Percentiles rank a stretch among this genome's conserved stretches.
phyloP scores from a whole-genome alignment of 2,888 invertebrate species.

The Amblyteles armatorius region DNA sequence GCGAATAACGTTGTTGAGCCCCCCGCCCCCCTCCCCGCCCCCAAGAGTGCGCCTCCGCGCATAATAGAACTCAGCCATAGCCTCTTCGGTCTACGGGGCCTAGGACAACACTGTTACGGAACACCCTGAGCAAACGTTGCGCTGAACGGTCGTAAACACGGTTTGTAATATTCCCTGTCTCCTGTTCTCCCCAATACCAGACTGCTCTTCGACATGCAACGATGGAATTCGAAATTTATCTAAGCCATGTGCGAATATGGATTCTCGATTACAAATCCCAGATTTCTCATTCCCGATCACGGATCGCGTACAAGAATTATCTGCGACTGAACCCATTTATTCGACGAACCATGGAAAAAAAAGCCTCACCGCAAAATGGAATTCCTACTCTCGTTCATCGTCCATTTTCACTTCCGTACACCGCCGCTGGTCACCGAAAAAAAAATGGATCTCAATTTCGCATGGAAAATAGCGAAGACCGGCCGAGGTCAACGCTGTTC shows the following conservation, averaged over 20 bases:
- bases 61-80: background rate
- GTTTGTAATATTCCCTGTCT: slow-evolving; percentile 10
- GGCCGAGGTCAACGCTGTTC: background rate
- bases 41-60: background rate
- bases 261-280: too few species aligned
- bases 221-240: background rate
- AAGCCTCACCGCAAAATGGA: too few species aligned
- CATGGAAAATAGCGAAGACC: background rate
- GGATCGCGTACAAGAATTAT: too few species aligned
- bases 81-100: background rate
- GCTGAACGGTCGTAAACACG: slow-evolving; percentile 1
- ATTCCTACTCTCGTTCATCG: too few species aligned
- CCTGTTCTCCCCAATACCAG: background rate
- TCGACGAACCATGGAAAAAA: too few species aligned
- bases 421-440: background rate
- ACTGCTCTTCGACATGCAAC: background rate
- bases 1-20: slow-evolving; percentile 10
- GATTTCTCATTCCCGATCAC: too few species aligned
- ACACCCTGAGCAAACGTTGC: slow-evolving; percentile 4
- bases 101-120: slow-evolving; percentile 22
- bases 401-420: too few species aligned
- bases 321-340: too few species aligned
- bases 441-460: background rate
- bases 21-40: too few species aligned
- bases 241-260: background rate